Evolutionary conservation across 2,888 invertebrate species (phyloP), one percentile per base, ranked within the genome.

Genomic region (Bruchidius siliquastri): DNA sequence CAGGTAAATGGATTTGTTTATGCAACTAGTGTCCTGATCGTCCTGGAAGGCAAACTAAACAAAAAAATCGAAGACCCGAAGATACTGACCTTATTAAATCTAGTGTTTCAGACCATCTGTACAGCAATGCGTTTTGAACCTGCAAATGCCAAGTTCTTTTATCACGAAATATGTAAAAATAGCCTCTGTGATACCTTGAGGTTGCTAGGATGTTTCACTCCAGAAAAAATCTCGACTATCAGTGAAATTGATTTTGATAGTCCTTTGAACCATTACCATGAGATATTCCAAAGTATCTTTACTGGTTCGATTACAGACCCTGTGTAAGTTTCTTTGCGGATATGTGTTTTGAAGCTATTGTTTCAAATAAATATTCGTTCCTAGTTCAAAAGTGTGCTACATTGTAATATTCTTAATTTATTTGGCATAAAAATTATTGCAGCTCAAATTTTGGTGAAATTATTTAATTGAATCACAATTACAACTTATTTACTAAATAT

Each of bases 71-170:
- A 79, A 2, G 81, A 85, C 79, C 82, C 87, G 0, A 94, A 96
- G 82, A 90, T 95, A 80, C 87, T 97, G 73, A 90, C 92, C 71
- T 87, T 98, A 73, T 88, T 98, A 74, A 93, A 95, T 83, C 92
- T 96, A 73, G 96, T 98, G 13, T 98, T 98, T 87, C 96, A 96
- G 84, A 97, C 97, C 0, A 91, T 99, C 79, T 96, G 96, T 76
- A 96, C 98, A 0, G 98, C 98, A 0, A 99, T 99, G 99, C 90
- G 99, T 80, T 99, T 98, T 85, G 99, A 99, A 86, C 99, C 99
- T 0, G 98, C 98, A 0, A 99, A 99, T 86, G 99, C 99, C 0
- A 97, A 97, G 86, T 97, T 97, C 88, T 99, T 99, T 88, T 94
- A 97, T 84, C 94, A 96, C 78, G 99, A 99, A 94, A 96, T 99